Conservation (phyloP, 2,797 vertebrate genomes). For the Phoebastria nigripes region DNA sequence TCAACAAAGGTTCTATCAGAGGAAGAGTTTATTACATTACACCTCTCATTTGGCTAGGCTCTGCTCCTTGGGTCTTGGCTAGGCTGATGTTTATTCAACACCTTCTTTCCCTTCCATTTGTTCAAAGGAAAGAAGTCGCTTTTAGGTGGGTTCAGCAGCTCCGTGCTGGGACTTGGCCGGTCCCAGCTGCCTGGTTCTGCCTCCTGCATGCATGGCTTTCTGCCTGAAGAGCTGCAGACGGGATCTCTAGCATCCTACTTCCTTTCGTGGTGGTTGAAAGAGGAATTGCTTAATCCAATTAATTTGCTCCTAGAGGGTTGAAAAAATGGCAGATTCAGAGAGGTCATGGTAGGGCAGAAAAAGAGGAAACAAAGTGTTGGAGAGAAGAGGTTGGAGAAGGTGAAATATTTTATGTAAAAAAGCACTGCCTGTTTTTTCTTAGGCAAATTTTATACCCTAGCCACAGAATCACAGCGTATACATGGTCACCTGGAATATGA, state of each 20-base stretch:
- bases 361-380: not conserved
- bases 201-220: not conserved
- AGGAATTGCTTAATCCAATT: not conserved
- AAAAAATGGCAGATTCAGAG: not conserved
- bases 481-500: not conserved
- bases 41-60: not conserved
- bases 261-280: not conserved
- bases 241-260: not conserved
- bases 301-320: not conserved
- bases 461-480: not conserved
- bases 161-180: rapidly evolving
- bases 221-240: not conserved
- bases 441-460: not conserved
- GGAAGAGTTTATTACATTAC: not conserved
- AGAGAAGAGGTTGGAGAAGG: not conserved
- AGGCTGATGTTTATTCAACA: not conserved
- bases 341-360: not conserved
- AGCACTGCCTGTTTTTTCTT: not conserved
- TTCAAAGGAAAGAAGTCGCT: not conserved
- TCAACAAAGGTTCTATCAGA: not conserved
- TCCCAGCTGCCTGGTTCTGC: not conserved
- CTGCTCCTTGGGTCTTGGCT: not conserved
- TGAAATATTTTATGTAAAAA: not conserved
- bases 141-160: not conserved
- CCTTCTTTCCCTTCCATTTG: not conserved